A percentile compares a stretch with the other conserved stretches of the same genome.
Evolutionary conservation across 1,140 invertebrate genomes (phyloP).

Genomic region (Bradysia coprophila): DNA sequence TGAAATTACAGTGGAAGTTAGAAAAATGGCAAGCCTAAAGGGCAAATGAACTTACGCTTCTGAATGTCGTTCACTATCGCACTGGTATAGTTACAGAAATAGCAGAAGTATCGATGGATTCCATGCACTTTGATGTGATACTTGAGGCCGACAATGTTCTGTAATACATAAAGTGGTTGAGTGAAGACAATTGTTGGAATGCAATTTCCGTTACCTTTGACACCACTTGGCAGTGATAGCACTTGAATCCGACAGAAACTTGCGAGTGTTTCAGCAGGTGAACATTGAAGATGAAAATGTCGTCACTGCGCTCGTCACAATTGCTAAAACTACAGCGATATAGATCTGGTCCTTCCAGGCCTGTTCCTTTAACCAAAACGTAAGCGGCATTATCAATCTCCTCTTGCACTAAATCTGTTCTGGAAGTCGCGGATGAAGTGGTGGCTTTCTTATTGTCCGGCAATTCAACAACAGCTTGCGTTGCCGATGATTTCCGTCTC

Average conservation of each 20-base stretch:
- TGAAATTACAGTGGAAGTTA: too few species aligned
- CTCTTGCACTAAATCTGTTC: neutral
- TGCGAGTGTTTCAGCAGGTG: neutral
- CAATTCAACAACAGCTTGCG: neutral
- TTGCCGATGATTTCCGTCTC: neutral
- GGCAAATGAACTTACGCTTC: too few species aligned
- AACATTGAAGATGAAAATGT: neutral
- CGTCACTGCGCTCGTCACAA: slow-evolving; percentile 11
- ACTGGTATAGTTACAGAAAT: slow-evolving; percentile 6
- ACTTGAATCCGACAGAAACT: neutral
- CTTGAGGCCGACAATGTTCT: neutral
- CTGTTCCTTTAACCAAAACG: slow-evolving; percentile 16
- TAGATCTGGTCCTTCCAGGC: slow-evolving; percentile 20
- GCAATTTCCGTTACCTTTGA: neutral
- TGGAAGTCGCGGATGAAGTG: neutral
- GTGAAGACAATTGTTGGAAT: neutral
- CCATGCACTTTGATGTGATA: slow-evolving; percentile 18
- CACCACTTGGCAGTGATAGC: neutral
- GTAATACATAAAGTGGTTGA: neutral
- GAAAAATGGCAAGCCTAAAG: too few species aligned
- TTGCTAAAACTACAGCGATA: slow-evolving; percentile 27
- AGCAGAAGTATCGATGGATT: slow-evolving; percentile 23
- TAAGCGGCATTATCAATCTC: slow-evolving; percentile 1
- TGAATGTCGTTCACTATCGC: slow-evolving; percentile 6
- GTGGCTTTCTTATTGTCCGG: neutral